Evolutionary conservation across 2,888 invertebrate genomes (phyloP).

Genomic region (Bhutanitis thaidina): DNA sequence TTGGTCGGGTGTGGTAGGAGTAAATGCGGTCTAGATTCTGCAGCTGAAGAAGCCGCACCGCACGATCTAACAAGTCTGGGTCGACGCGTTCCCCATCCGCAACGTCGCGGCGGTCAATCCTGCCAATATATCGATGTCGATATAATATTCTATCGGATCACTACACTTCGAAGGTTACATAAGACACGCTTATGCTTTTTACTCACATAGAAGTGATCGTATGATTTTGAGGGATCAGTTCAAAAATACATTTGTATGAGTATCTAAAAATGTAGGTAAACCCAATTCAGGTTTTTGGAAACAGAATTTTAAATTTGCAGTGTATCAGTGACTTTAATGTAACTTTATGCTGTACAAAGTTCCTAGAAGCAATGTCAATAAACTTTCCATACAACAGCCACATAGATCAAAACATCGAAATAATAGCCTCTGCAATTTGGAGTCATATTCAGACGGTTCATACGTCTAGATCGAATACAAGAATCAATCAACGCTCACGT

Average conservation of each 20-base stretch:
- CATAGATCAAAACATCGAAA: too few relatives aligned
- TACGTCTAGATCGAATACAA: neutral
- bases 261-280: too few relatives aligned
- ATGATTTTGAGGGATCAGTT: too few relatives aligned
- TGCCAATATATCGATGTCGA: conserved; percentile 73
- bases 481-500: conserved; percentile 8
- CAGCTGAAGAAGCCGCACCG: conserved; percentile 77
- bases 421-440: too few relatives aligned
- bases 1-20: conserved; percentile 80
- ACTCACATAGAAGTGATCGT: too few relatives aligned
- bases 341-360: too few relatives aligned
- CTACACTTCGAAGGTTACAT: conserved; percentile 29
- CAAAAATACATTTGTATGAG: too few relatives aligned
- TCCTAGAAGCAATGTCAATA: too few relatives aligned
- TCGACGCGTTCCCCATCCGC: conserved; percentile 64
- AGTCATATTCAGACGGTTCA: neutral
- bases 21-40: conserved; percentile 80
- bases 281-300: too few relatives aligned
- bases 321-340: too few relatives aligned
- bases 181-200: conserved; percentile 29
- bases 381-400: too few relatives aligned
- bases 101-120: conserved; percentile 75
- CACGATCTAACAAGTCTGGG: conserved; percentile 76
- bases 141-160: conserved; percentile 53
- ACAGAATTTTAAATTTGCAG: too few relatives aligned